Percentiles rank a stretch among this genome's conserved stretches.
These are phyloP conservation scores for Drosophila mettleri DNA, from an alignment of 2,888 invertebrate species.

Conservation along the genomic window DNA sequence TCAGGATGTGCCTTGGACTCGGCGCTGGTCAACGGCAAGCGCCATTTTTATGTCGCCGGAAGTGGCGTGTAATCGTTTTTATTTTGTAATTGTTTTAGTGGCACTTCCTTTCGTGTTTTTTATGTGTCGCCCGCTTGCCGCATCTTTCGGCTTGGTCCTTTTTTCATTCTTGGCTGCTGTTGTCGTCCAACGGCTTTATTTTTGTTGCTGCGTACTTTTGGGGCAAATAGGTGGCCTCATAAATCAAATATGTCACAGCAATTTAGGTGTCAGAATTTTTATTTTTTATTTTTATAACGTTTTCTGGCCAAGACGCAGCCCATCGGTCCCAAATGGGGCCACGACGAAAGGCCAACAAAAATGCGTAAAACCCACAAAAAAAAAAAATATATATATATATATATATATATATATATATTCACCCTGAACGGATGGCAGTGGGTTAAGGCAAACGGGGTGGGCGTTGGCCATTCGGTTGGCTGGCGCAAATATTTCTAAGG, in stretches of 20 bases:
- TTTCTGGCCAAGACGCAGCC: slow-evolving; percentile 56
- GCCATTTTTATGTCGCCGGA: slow-evolving; percentile 80
- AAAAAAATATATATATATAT: slow-evolving; percentile 30
- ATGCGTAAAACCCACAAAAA: slow-evolving; percentile 73
- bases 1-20: slow-evolving; percentile 27
- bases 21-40: slow-evolving; percentile 61
- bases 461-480: slow-evolving; percentile 9
- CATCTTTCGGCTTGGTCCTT: slow-evolving; percentile 41
- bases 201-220: slow-evolving; percentile 71
- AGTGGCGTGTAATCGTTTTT: slow-evolving; percentile 81
- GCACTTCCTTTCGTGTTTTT: slow-evolving; percentile 81
- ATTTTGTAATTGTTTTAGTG: slow-evolving; percentile 81
- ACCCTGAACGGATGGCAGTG: slow-evolving; percentile 36
- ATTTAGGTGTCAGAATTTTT: slow-evolving; percentile 82
- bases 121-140: slow-evolving; percentile 65
- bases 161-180: slow-evolving; percentile 44
- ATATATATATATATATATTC: slow-evolving; percentile 44
- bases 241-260: slow-evolving; percentile 82
- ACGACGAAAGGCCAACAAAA: slow-evolving; percentile 48
- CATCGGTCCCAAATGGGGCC: slow-evolving; percentile 34
- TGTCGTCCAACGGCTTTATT: slow-evolving; percentile 35
- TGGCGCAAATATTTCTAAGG: slow-evolving; percentile 59
- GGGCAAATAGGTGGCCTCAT: slow-evolving; percentile 81
- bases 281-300: slow-evolving; percentile 80
- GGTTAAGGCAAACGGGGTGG: slow-evolving; percentile 43